Base-by-base conservation (phyloP, 2,113 vertebrate genomes). In the Dryoscopus gambensis region DNA sequence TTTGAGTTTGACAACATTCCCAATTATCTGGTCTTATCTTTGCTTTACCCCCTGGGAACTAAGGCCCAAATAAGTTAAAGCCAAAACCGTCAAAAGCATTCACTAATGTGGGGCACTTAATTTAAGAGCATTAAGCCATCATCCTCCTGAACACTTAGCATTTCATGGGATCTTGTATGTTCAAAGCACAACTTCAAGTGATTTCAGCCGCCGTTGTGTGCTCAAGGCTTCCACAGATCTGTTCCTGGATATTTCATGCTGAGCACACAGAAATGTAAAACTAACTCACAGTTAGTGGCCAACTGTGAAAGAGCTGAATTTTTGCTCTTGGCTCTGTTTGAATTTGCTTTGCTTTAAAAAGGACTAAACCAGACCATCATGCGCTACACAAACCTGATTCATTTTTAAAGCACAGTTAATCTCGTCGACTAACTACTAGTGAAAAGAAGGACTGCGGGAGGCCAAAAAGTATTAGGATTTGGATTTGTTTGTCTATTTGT, bases 211-310 rank as follows among this genome's bases (percentile, higher is more conserved):
- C 27, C 55, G 67, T 20, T 87, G 10, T 60, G 42, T 55, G 59
- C 59, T 87, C 84, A 76, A 82, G 77, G 39, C 37, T 87, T 87
- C 87, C 35, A 67, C 21, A 67, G 52, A 83, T 91, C 33, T 79
- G 59, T 42, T 85, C 67, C 35, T 82, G 35, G 37, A 31, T 91
- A 65, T 57, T 39, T 91, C 94, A 73, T 39, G 63, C 65, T 96
- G 87, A 78, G 75, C 78, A 85, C 70, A 80, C 27, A 74, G 78
- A 93, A 89, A 90, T 55, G 59, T 30, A 84, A 90, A 96, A 81
- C 62, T 80, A 76, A 69, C 59, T 92, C 90, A 63, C 76, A 77
- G 75, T 77, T 77, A 92, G 76, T 67, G 64, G 35, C 56, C 71
- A 55, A 2, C 78, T 86, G 76, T 93, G 94, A 92, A 90, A 93